phyloP scores from a whole-genome alignment of 2,113 vertebrate genomes.

The Coptodon rendalli region DNA sequence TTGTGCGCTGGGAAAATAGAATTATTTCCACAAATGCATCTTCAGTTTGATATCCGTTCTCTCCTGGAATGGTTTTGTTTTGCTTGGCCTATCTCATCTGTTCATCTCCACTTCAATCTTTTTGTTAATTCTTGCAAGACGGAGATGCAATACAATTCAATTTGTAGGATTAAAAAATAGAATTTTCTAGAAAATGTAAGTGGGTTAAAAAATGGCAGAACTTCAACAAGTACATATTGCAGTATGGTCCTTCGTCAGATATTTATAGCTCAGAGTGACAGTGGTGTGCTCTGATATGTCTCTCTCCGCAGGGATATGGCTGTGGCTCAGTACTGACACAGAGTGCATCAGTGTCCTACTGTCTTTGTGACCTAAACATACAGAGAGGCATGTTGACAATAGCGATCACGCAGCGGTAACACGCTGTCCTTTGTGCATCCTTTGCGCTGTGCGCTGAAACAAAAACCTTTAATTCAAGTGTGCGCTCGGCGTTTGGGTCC shows the following conservation, averaged over 20 bases:
- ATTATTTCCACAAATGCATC: constrained; percentile 50
- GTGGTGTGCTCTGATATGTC: not conserved
- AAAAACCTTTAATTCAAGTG: constrained; percentile 49
- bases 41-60: constrained; percentile 34
- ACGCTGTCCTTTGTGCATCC: not conserved
- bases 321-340: constrained; percentile 28
- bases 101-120: constrained; percentile 47
- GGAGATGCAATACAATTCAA: constrained; percentile 4
- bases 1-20: constrained; percentile 37
- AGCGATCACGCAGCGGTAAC: constrained; percentile 3
- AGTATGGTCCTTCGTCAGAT: not conserved
- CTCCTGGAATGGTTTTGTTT: constrained; percentile 52
- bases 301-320: constrained; percentile 34
- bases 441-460: not conserved
- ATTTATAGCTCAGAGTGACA: constrained; percentile 31
- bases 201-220: constrained; percentile 37
- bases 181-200: constrained; percentile 33
- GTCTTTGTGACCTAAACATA: constrained; percentile 35
- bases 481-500: not conserved
- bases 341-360: constrained; percentile 18
- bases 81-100: constrained; percentile 43
- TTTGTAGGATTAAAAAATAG: constrained; percentile 35
- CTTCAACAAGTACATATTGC: constrained; percentile 20
- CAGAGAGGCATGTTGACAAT: constrained; percentile 29
- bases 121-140: constrained; percentile 49